Conservation (phyloP, 2,888 invertebrate genomes). For the Caenorhabditis sp. region DNA sequence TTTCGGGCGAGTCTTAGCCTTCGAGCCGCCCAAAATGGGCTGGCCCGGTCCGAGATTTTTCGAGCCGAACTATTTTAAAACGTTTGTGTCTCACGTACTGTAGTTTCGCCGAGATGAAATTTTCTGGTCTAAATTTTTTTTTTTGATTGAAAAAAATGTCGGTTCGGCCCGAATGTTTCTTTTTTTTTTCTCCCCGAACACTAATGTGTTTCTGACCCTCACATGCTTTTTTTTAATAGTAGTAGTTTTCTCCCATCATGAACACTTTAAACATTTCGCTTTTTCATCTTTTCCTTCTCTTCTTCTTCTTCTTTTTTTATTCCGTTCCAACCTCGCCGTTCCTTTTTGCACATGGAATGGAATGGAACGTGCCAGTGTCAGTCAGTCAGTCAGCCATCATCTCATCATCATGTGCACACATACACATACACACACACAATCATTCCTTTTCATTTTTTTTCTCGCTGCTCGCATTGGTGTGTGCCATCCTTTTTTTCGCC, state of each 20-base stretch:
- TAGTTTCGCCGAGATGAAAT: no score
- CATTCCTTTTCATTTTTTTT: not conserved
- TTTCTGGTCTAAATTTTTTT: no score
- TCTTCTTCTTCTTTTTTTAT: not conserved
- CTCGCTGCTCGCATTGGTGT: not conserved
- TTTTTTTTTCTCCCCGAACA: no score
- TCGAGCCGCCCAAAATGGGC: no score
- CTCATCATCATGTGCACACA: not conserved
- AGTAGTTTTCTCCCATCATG: not conserved
- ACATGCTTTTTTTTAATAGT: no score
- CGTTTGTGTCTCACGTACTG: no score
- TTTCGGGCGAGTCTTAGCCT: no score
- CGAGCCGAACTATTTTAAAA: no score
- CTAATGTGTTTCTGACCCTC: no score
- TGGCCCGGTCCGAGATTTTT: no score
- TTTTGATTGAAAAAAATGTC: no score
- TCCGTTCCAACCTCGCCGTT: not conserved
- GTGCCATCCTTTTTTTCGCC: not conserved
- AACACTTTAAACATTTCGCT: not conserved
- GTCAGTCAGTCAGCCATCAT: not conserved
- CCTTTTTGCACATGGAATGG: not conserved
- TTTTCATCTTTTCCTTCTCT: not conserved
- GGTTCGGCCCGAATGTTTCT: no score
- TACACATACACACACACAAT: not conserved
- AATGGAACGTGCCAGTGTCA: not conserved